phyloP scores from a whole-genome alignment of 2,888 invertebrate species.

The Ophonus ardosiacus region DNA sequence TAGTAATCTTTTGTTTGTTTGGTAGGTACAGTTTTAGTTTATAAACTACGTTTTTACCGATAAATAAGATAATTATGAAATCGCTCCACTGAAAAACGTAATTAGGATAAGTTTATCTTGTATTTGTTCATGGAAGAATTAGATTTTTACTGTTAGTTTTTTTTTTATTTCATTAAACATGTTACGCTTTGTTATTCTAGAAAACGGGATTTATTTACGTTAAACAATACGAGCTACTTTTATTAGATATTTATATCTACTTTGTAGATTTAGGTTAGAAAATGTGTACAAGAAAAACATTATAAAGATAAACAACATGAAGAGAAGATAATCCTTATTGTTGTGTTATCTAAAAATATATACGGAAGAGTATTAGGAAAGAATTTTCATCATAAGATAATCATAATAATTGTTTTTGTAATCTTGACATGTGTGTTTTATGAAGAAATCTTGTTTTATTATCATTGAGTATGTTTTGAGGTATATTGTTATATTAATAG shows the following conservation, averaged over 20 bases:
- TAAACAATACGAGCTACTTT: neutral
- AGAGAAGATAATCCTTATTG: neutral
- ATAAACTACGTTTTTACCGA: neutral
- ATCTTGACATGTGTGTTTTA: neutral
- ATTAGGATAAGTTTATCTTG: neutral
- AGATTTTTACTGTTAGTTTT: neutral
- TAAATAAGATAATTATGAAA: neutral
- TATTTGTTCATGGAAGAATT: neutral
- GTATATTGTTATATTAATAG: neutral
- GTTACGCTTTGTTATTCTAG: neutral
- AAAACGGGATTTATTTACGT: neutral
- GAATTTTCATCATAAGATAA: neutral
- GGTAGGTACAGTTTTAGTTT: no score
- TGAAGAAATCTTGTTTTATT: neutral
- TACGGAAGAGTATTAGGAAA: neutral
- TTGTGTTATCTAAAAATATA: neutral
- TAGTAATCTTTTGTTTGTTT: no score
- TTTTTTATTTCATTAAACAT: neutral
- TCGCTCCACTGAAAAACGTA: neutral
- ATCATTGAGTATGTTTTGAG: neutral
- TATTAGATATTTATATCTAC: neutral
- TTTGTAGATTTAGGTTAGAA: neutral
- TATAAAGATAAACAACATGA: neutral
- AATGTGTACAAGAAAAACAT: neutral
- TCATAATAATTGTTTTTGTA: neutral